phyloP scores from a whole-genome alignment of 2,113 vertebrate genomes.

The Poeciliopsis turrubarensis region DNA sequence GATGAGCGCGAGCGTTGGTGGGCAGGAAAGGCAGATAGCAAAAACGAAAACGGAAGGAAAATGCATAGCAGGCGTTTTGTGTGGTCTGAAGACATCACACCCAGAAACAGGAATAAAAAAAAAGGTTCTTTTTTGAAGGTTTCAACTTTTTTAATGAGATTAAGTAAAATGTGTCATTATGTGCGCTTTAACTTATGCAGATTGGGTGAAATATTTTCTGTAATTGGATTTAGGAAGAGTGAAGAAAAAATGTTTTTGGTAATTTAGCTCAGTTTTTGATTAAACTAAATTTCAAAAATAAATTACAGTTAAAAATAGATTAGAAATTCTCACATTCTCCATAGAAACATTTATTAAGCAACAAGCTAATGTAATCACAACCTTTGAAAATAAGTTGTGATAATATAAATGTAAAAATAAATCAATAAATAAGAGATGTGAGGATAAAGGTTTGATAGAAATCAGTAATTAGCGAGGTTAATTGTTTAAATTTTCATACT shows the following conservation, averaged over 20 bases:
- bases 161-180: not conserved
- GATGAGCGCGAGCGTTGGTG: constrained; percentile 57
- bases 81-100: constrained; percentile 30
- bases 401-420: not conserved
- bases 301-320: too few species aligned
- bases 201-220: not conserved
- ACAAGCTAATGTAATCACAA: too few species aligned
- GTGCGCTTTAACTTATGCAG: not conserved
- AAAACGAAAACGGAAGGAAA: constrained; percentile 34
- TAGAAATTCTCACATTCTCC: not conserved
- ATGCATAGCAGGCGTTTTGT: constrained; percentile 53
- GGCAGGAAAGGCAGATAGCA: constrained; percentile 31
- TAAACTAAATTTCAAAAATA: not conserved
- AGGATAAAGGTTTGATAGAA: not conserved
- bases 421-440: not conserved
- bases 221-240: not conserved
- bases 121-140: not conserved
- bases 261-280: not conserved
- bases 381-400: not conserved
- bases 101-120: too few species aligned
- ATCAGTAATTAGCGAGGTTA: not conserved
- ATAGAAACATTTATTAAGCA: not conserved
- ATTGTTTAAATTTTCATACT: not conserved
- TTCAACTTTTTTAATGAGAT: not conserved
- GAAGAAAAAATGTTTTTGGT: not conserved